Base-by-base conservation (phyloP, 2,888 invertebrate genomes). In the Alentia gelatinosa region DNA sequence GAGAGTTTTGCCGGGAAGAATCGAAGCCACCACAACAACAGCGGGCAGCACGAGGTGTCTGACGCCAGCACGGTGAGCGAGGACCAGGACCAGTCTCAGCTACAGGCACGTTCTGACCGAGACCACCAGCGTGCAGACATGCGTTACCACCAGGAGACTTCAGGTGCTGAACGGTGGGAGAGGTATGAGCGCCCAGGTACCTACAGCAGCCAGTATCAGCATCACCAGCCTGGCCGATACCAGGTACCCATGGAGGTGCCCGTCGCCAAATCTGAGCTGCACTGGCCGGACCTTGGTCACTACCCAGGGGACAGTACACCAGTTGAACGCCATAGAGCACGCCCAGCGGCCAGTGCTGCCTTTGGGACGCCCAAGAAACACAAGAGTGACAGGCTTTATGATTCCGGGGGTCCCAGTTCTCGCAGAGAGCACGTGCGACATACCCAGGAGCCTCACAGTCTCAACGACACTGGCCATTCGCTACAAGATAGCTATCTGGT, bases 21-120 rank as follows among this genome's bases (percentile, higher is more conserved):
- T 26, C 86, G 86, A 19, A 86, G 86, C 50, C 47, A 47, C 42
- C 86, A 86, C 47, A 86, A 86, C 30, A 86, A 47, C 86, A 86
- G 86, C 26, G 86, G 47, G 9, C 86, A 42, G 35, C 86, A 86
- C 35, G 50, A 86, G 42, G 7, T 33, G 47, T 47, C 86, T 26
- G 86, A 86, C 47, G 50, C 47, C 33, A 86, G 86, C 47, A 47
- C 86, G 33, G 86, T n/a, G n/a, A 39, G 83, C 26, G 30, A 68
- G 3, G 30, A 26, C 68, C 68, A 68, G 30, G 30, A 19, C 26
- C 12, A 4, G 68, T 19, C 47, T 7, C 47, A 47, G 9, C 47
- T 12, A 47, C n/a, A 30, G 68, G 68, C 26, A 30, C 68, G 68
- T 12, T 19, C 9, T n/a, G 68, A 3, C 5, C 68, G 3, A 12